Conservation (phyloP, 1,140 invertebrate species). For the Globodera ellingtonae region DNA sequence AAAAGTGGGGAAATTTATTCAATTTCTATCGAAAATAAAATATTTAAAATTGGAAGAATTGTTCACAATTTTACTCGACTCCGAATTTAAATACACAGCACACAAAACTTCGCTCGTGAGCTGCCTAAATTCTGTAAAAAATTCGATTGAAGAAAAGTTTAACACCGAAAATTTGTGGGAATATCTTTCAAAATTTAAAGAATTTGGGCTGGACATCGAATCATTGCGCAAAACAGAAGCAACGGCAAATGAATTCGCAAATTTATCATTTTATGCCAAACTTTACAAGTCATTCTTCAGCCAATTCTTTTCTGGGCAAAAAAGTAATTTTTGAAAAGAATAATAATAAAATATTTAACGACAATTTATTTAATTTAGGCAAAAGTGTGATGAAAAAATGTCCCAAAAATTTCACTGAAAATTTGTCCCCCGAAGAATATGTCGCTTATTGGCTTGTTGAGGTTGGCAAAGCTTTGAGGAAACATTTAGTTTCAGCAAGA, state of each 20-base stretch:
- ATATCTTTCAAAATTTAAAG: background rate
- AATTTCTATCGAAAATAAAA: background rate
- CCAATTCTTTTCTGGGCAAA: background rate
- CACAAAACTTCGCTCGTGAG: background rate
- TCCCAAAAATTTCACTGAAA: background rate
- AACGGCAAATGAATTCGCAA: background rate
- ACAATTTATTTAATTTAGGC: background rate
- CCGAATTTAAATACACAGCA: background rate
- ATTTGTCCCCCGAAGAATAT: background rate
- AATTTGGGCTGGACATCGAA: background rate
- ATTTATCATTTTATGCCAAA: background rate
- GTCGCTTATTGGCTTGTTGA: background rate
- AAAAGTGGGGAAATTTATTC: background rate
- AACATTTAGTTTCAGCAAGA: background rate
- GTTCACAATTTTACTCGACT: background rate
- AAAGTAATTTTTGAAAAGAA: background rate
- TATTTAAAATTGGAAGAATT: background rate
- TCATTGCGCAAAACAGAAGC: background rate
- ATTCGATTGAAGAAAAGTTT: background rate
- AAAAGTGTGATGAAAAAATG: background rate
- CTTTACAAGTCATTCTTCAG: background rate
- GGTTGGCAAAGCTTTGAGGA: background rate
- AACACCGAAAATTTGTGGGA: background rate
- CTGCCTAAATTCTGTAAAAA: background rate
- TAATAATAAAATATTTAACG: too few relatives aligned